Conservation (phyloP, 2,888 invertebrate species). For the Lycophotia porphyrea region DNA sequence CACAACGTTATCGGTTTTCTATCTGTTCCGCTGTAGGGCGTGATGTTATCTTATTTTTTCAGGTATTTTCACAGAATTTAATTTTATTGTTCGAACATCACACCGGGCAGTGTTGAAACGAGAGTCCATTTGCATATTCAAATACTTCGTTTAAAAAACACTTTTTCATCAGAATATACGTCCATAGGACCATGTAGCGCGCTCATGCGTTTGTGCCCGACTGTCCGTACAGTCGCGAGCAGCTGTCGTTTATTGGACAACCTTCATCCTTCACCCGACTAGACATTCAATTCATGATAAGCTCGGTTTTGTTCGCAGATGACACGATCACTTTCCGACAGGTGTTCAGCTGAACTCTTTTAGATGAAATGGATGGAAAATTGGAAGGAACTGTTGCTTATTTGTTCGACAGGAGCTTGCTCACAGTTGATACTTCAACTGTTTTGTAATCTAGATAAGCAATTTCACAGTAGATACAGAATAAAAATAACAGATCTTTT, state of each 20-base stretch:
- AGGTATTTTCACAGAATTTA: conserved; percentile 70
- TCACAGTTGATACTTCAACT: too few relatives aligned
- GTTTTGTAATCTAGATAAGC: too few relatives aligned
- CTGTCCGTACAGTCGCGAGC: conserved; percentile 30
- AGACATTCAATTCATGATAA: conserved; percentile 44
- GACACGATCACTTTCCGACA: conserved; percentile 39
- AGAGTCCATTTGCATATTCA: conserved; percentile 74
- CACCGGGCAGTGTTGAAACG: conserved; percentile 63
- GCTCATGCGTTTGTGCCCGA: conserved; percentile 41
- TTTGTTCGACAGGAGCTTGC: background rate
- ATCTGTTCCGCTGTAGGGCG: background rate
- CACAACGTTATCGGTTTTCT: conserved; percentile 8
- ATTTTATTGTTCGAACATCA: conserved; percentile 71
- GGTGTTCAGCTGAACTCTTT: conserved; percentile 1
- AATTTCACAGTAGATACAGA: too few relatives aligned
- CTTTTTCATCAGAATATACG: conserved; percentile 68
- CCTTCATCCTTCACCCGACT: conserved; percentile 52
- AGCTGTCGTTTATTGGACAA: conserved; percentile 57
- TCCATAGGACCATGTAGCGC: conserved; percentile 49
- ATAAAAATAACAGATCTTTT: background rate
- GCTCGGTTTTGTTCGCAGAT: conserved; percentile 42
- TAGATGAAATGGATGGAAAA: conserved; percentile 24
- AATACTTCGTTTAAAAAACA: conserved; percentile 69
- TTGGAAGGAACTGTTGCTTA: conserved; percentile 12
- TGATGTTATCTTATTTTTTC: conserved; percentile 60